Evolutionary conservation across 2,888 invertebrate species (phyloP).

Genomic region (Harpalus rubripes): DNA sequence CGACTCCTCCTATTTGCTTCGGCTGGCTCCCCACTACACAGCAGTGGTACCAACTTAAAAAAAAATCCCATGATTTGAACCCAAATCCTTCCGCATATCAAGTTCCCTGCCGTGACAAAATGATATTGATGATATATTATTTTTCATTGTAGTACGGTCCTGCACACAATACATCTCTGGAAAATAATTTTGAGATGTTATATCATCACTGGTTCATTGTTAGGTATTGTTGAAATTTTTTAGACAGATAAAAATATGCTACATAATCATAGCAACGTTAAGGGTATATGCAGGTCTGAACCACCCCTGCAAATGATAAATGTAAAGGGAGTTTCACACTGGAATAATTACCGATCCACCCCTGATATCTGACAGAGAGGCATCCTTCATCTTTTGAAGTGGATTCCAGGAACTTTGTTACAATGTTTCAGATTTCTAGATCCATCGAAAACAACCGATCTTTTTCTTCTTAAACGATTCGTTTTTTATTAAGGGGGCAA

Average conservation of each 20-base stretch:
- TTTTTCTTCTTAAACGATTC: slow-evolving; percentile 20
- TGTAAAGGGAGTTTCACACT: slow-evolving; percentile 53
- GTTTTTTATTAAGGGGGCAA: slow-evolving; percentile 30
- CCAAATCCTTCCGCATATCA: too few relatives aligned
- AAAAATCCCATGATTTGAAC: too few relatives aligned
- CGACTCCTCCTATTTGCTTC: too few relatives aligned
- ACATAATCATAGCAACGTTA: slow-evolving; percentile 32
- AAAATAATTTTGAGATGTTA: slow-evolving; percentile 35
- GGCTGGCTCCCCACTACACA: too few relatives aligned
- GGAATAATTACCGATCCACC: slow-evolving; percentile 49
- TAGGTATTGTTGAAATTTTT: slow-evolving; percentile 19
- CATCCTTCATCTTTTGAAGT: slow-evolving; percentile 48
- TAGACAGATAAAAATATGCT: slow-evolving; percentile 52
- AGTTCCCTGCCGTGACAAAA: too few relatives aligned
- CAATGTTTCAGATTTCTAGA: slow-evolving; percentile 45
- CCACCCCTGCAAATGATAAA: slow-evolving; percentile 50
- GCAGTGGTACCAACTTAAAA: too few relatives aligned
- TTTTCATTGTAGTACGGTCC: slow-evolving; percentile 13
- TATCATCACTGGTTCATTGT: slow-evolving; percentile 42
- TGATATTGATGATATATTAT: too few relatives aligned
- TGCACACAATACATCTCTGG: neutral
- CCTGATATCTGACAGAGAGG: slow-evolving; percentile 42
- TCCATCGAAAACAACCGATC: slow-evolving; percentile 37
- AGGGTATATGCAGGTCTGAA: slow-evolving; percentile 6
- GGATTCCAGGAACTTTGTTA: slow-evolving; percentile 47